Evolutionary conservation across 2,888 invertebrate species (phyloP), one percentile per base, ranked within the genome.

Genomic region (Phragmatobia fuliginosa): DNA sequence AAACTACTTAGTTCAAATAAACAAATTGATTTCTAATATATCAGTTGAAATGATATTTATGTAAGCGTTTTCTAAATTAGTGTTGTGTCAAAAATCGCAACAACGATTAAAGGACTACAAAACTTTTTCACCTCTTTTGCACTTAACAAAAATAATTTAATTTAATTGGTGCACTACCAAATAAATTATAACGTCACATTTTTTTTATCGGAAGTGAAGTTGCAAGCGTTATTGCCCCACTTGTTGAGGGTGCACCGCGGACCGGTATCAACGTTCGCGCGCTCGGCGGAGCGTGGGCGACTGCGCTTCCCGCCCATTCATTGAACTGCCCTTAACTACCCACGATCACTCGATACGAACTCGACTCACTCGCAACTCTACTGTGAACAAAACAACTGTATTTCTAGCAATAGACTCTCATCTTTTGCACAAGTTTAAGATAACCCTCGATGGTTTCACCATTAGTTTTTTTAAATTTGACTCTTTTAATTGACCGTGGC

Each of bases 291-390:
- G 91, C 92, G 90, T 90, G 88, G 89, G 86, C 94, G 92, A 94
- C 94, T 94, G 94, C 93, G 94, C 93, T 91, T 88, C 88, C 89
- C 89, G 85, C 89, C 89, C 93, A 93, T 93, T 91, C 91, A 91
- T 91, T 90, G 89, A 88, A 86, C 89, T 84, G 85, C 81, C 80
- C 79, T 72, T 81, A 76, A 76, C 82, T 87, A 92, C 91, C 81
- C 80, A 72, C 81, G 82, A 70, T 83, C 75, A 81, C 82, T 85
- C 86, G 83, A 89, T 85, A 88, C 90, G 89, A 90, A 81, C 81
- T 79, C 85, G 85, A 85, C 79, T 88, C 88, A 79, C 78, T 68
- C 66, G 31, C 77, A 33, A 70, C 62, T 71, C 62, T 67, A 70
- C 67, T 68, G 56, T 70, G 67, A 70, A 52, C 73, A 75, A 75